These are phyloP conservation scores for Drosophila rufa DNA, from an alignment of 1,140 invertebrate species.

Conservation along the genomic window DNA sequence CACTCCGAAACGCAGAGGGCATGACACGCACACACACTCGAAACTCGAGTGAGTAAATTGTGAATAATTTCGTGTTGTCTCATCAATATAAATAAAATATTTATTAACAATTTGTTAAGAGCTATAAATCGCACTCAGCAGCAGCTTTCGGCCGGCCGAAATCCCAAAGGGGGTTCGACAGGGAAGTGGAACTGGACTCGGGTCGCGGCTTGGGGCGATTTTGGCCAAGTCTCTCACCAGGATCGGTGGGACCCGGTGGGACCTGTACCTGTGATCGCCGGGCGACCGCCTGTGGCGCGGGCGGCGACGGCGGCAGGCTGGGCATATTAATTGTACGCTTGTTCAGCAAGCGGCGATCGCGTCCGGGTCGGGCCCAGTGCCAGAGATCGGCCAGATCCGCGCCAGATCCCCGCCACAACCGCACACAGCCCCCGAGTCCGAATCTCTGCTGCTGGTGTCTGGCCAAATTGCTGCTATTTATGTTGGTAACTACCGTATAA, in stretches of 20 bases:
- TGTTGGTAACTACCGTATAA: conserved; percentile 85
- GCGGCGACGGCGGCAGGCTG: conserved; percentile 71
- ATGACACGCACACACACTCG: conserved; percentile 22
- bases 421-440: neutral
- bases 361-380: conserved; percentile 40
- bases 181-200: conserved; percentile 4
- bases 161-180: conserved; percentile 8
- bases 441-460: conserved; percentile 73
- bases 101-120: conserved; percentile 83
- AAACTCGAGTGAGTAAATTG: conserved; percentile 57
- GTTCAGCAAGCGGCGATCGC: conserved; percentile 62
- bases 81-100: conserved; percentile 84
- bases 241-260: conserved; percentile 32
- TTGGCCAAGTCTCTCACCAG: conserved; percentile 48
- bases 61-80: conserved; percentile 80
- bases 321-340: conserved; percentile 81
- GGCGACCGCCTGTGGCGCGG: conserved; percentile 69
- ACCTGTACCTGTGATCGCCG: conserved; percentile 32
- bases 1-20: conserved; percentile 2
- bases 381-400: conserved; percentile 23
- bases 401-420: conserved; percentile 7
- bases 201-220: conserved; percentile 27
- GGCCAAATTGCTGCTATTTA: conserved; percentile 85
- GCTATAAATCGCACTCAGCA: conserved; percentile 77
- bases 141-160: conserved; percentile 35